Conservation (phyloP, 2,113 vertebrate species). For the Myiagra hebetior region DNA sequence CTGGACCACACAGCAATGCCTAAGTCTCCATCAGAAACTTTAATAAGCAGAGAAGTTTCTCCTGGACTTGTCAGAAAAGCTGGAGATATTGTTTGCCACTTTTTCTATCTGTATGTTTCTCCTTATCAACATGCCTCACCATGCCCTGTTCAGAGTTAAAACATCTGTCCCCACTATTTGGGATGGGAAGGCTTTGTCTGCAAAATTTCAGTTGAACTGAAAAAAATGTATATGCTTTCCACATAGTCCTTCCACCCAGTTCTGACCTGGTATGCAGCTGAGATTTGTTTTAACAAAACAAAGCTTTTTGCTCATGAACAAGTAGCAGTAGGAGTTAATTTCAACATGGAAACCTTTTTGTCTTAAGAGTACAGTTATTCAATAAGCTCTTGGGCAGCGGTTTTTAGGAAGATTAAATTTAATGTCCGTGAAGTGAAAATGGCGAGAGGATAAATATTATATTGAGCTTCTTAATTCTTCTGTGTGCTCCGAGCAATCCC, state of each 20-base stretch:
- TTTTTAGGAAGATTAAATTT: not conserved
- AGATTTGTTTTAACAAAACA: not conserved
- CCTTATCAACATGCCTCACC: not conserved
- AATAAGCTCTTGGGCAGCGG: not conserved
- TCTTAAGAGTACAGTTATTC: not conserved
- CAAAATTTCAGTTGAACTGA: not conserved
- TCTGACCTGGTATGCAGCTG: not conserved
- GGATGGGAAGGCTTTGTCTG: not conserved
- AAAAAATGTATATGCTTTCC: not conserved
- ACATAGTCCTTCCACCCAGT: not conserved
- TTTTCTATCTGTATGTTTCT: not conserved
- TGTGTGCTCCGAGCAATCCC: accelerated
- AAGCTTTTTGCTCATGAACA: not conserved
- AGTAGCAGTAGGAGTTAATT: not conserved
- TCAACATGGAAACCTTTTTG: not conserved
- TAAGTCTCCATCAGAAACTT: not conserved
- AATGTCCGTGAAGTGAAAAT: not conserved
- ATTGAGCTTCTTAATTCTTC: not conserved
- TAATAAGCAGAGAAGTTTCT: not conserved
- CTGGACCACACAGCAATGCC: not conserved
- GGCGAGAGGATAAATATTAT: accelerated
- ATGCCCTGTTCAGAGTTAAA: not conserved
- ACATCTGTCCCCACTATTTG: not conserved
- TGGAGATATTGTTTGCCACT: not conserved
- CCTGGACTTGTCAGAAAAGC: not conserved